Percentiles rank a stretch among this genome's conserved stretches.
These are phyloP conservation scores for Cephus cinctus DNA, from an alignment of 1,140 invertebrate species.

Conservation along the genomic window DNA sequence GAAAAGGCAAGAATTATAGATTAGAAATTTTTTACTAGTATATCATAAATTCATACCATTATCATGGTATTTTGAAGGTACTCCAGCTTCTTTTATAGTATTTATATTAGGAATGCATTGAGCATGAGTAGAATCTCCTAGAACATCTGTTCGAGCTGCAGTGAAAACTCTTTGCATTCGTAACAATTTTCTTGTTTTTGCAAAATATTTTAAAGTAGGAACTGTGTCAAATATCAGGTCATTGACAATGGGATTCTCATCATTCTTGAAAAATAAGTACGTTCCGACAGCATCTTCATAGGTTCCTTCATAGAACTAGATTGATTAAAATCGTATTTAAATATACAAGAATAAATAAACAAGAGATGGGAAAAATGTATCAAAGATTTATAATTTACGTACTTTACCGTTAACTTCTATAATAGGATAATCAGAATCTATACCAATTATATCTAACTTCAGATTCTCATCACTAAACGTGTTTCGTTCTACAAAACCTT, in stretches of 20 bases:
- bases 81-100: slow-evolving; percentile 34
- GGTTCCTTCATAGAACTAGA: slow-evolving; percentile 52
- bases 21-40: neutral
- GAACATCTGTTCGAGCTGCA: slow-evolving; percentile 37
- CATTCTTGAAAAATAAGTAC: slow-evolving; percentile 56
- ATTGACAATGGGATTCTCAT: slow-evolving; percentile 38
- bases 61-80: slow-evolving; percentile 40
- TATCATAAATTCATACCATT: slow-evolving; percentile 24
- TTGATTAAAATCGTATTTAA: too few relatives aligned
- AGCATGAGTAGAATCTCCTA: slow-evolving; percentile 35
- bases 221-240: slow-evolving; percentile 54
- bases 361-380: slow-evolving; percentile 1
- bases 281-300: slow-evolving; percentile 57
- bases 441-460: slow-evolving; percentile 53
- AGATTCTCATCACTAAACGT: slow-evolving; percentile 40
- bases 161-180: slow-evolving; percentile 57
- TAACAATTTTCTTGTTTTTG: slow-evolving; percentile 56
- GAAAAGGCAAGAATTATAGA: slow-evolving; percentile 4
- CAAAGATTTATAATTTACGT: slow-evolving; percentile 13
- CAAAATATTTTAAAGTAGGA: slow-evolving; percentile 49
- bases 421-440: slow-evolving; percentile 57
- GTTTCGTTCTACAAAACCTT: slow-evolving; percentile 36
- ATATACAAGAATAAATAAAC: slow-evolving; percentile 1
- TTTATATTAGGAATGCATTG: slow-evolving; percentile 37
- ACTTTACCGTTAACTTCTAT: slow-evolving; percentile 59